These are phyloP conservation scores for Actinemys pallida DNA, from an alignment of 2,113 vertebrate genomes.

Conservation along the genomic window DNA sequence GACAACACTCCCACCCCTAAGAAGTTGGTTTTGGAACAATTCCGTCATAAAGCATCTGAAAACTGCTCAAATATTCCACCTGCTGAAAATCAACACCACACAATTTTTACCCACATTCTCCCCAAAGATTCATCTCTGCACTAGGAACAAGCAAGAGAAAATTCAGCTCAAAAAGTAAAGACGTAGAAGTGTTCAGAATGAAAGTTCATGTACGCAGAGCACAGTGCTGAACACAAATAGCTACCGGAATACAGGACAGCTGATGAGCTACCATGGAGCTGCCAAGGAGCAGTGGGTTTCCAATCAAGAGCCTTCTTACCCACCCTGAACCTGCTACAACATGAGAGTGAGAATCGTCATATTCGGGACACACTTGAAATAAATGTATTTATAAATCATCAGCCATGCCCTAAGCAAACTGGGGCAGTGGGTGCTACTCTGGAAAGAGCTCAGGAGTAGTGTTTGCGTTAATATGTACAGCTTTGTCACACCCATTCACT, in stretches of 20 bases:
- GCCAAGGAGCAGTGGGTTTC: not conserved
- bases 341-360: not conserved
- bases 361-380: not conserved
- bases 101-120: not conserved
- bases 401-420: rapidly evolving
- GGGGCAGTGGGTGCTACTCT: not conserved
- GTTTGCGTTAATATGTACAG: not conserved
- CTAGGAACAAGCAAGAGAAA: slow-evolving; percentile 12
- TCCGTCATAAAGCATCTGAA: slow-evolving; percentile 22
- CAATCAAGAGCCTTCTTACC: not conserved
- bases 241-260: not conserved
- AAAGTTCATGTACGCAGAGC: slow-evolving; percentile 18
- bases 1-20: not conserved
- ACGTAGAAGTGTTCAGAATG: slow-evolving; percentile 25
- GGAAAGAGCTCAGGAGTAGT: not conserved
- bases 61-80: not conserved
- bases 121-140: slow-evolving; percentile 26
- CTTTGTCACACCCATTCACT: slow-evolving; percentile 7
- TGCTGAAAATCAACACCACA: not conserved
- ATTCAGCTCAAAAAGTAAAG: slow-evolving; percentile 65
- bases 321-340: not conserved
- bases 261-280: rapidly evolving
- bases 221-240: not conserved
- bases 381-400: not conserved
- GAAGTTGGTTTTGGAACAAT: not conserved